These are phyloP conservation scores for Battus philenor DNA, from an alignment of 1,140 invertebrate genomes.

Conservation along the genomic window DNA sequence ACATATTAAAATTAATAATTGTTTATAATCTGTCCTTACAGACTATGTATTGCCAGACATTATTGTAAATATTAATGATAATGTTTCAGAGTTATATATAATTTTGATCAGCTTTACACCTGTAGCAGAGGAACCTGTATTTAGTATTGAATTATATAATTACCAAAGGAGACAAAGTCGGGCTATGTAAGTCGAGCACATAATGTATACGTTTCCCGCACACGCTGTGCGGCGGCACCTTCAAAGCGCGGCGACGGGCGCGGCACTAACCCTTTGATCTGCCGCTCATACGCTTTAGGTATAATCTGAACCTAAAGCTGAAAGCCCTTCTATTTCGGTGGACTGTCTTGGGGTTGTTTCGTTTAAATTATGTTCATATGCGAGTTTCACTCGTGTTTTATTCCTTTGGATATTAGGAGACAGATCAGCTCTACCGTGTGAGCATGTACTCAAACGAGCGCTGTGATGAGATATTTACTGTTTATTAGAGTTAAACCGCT, in stretches of 20 bases:
- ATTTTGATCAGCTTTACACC: too few species aligned
- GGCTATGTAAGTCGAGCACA: conserved; percentile 12
- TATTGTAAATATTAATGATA: too few species aligned
- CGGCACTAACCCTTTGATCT: conserved; percentile 25
- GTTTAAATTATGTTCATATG: conserved; percentile 22
- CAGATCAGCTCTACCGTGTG: too few species aligned
- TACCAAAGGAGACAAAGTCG: conserved; percentile 3
- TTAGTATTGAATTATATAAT: conserved; percentile 8
- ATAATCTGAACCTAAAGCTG: conserved; percentile 29
- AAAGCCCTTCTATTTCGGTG: conserved; percentile 29
- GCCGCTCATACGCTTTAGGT: conserved; percentile 26
- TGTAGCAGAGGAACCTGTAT: too few species aligned
- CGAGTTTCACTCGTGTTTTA: neutral
- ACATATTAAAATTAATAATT: too few species aligned
- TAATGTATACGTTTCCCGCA: conserved; percentile 15
- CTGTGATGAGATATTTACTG: too few species aligned
- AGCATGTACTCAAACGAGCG: too few species aligned
- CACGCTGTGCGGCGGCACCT: conserved; percentile 20
- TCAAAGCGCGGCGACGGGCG: conserved; percentile 20
- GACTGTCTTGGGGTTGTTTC: conserved; percentile 25
- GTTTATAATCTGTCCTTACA: too few species aligned
- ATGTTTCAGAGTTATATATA: too few species aligned
- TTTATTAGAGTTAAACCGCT: too few species aligned
- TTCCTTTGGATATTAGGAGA: neutral
- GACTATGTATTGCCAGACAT: too few species aligned